Percentiles rank a stretch among this genome's conserved stretches.
These are phyloP conservation scores for Parauchenoglanis ngamensis DNA, from an alignment of 2,797 vertebrate species.

Conservation along the genomic window DNA sequence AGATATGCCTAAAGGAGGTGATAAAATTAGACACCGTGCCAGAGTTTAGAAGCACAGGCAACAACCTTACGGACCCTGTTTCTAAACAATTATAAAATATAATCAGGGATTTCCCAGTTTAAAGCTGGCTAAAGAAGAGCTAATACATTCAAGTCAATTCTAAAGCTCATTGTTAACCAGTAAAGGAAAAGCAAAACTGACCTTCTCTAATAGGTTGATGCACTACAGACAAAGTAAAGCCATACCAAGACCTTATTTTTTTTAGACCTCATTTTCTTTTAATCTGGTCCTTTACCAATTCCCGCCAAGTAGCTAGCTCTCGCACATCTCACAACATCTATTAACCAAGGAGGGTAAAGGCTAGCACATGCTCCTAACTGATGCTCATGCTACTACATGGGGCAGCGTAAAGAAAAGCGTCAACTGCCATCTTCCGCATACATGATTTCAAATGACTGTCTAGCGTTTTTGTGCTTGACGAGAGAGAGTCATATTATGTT, in stretches of 20 bases:
- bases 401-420: background rate
- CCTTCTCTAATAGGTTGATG: background rate
- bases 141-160: background rate
- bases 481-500: background rate
- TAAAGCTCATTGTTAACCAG: background rate
- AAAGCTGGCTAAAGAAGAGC: background rate
- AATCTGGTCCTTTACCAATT: background rate
- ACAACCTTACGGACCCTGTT: background rate
- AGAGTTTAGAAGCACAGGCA: background rate
- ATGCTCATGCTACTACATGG: background rate
- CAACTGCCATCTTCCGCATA: background rate
- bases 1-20: background rate
- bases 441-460: background rate
- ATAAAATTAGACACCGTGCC: background rate
- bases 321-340: background rate
- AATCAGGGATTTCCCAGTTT: background rate
- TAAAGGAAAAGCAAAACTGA: background rate
- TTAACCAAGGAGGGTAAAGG: background rate
- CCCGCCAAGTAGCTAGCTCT: background rate
- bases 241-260: background rate
- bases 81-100: background rate
- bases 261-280: background rate
- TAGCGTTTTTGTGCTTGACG: background rate
- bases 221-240: background rate
- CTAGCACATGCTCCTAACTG: background rate